Percentiles rank a stretch among this genome's conserved stretches.
Evolutionary conservation across 2,113 vertebrate species (phyloP).

Genomic region (Mionectes macconnelli): DNA sequence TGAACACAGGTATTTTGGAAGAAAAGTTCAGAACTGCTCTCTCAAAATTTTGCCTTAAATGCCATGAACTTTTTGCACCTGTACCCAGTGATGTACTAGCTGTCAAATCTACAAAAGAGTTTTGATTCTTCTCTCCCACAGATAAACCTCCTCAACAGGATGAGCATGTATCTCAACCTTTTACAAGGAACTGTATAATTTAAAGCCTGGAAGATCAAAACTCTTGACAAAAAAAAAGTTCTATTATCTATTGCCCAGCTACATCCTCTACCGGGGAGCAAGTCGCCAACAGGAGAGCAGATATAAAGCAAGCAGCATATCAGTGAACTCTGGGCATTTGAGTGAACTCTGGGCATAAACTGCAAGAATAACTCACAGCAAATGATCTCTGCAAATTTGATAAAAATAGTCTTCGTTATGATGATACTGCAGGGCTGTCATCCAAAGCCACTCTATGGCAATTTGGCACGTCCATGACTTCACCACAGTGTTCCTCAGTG

Average conservation of each 20-base stretch:
- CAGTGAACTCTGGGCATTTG: background rate
- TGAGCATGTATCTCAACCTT: background rate
- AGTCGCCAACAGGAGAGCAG: background rate
- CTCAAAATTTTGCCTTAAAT: background rate
- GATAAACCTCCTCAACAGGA: background rate
- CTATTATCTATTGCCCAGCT: background rate
- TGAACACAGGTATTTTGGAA: background rate
- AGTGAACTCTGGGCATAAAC: background rate
- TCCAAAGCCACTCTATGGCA: background rate
- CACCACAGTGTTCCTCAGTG: background rate
- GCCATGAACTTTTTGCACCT: background rate
- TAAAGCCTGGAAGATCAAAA: background rate
- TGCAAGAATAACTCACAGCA: background rate
- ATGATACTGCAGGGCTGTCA: background rate
- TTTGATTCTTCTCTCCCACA: background rate
- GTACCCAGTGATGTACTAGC: background rate
- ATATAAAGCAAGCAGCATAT: background rate
- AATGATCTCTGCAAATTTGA: background rate
- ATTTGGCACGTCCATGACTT: background rate
- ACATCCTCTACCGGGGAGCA: background rate
- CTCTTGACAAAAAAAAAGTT: background rate
- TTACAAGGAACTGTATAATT: background rate
- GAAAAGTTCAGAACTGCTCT: background rate
- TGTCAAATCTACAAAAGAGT: background rate
- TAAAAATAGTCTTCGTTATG: background rate